These are phyloP conservation scores for Toxotes lorentzi DNA, from an alignment of 2,797 vertebrate genomes.

Conservation along the genomic window DNA sequence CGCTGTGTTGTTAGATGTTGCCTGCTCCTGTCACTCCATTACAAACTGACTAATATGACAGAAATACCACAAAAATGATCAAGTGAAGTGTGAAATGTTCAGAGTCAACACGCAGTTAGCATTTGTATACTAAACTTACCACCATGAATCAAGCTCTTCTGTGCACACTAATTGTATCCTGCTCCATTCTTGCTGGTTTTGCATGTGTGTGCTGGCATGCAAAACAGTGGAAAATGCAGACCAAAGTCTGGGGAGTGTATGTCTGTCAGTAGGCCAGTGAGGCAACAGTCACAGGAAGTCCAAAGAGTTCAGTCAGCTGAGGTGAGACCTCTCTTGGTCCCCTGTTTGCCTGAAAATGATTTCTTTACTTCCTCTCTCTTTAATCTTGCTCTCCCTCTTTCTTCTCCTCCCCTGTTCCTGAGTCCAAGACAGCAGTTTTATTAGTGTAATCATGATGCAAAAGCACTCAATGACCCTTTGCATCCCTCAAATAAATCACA, in stretches of 20 bases:
- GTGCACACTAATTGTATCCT: conserved; percentile 8
- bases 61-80: not conserved
- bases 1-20: not conserved
- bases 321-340: conserved; percentile 22
- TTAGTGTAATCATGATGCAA: not conserved
- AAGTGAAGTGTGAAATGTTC: conserved; percentile 1
- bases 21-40: not conserved
- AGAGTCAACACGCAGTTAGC: not conserved
- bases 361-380: conserved; percentile 17
- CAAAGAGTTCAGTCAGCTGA: conserved; percentile 17
- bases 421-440: conserved; percentile 15
- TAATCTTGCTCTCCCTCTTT: not conserved
- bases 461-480: conserved; percentile 45
- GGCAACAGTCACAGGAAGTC: conserved; percentile 59
- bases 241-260: conserved; percentile 20
- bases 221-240: conserved; percentile 32
- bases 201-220: not conserved
- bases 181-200: not conserved
- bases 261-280: conserved; percentile 51
- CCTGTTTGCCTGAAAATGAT: conserved; percentile 8
- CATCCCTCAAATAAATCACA: conserved; percentile 36
- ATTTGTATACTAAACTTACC: not conserved
- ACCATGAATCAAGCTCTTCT: not conserved
- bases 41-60: no score
- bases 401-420: not conserved